phyloP scores from a whole-genome alignment of 2,888 invertebrate species.

The Eupithecia pulchellata region DNA sequence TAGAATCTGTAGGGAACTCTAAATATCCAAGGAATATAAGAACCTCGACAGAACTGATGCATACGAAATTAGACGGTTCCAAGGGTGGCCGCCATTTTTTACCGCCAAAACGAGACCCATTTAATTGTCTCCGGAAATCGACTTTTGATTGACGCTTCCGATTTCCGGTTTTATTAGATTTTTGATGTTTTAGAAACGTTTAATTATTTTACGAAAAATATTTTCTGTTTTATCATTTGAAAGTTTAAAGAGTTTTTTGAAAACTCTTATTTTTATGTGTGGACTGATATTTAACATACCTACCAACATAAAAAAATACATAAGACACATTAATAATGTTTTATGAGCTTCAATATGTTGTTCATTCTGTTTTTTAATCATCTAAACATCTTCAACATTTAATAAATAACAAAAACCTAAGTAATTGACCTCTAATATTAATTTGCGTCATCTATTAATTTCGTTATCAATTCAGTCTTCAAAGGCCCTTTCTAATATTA shows the following conservation, averaged over 20 bases:
- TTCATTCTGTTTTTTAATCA: too few species aligned
- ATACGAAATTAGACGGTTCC: conserved; percentile 70
- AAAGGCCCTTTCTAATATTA: conserved; percentile 6
- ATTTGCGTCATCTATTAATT: not conserved
- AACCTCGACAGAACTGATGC: conserved; percentile 57
- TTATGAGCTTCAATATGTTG: too few species aligned
- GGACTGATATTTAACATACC: not conserved
- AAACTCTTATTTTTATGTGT: not conserved
- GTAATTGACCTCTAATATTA: not conserved
- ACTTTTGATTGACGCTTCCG: conserved; percentile 58
- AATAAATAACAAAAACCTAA: not conserved
- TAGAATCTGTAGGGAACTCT: conserved; percentile 44
- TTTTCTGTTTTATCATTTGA: not conserved
- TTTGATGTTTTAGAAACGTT: conserved; percentile 4
- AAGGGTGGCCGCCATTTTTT: conserved; percentile 48
- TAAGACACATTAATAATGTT: too few species aligned
- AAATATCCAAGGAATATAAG: conserved; percentile 50
- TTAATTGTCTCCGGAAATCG: conserved; percentile 65
- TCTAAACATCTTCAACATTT: not conserved
- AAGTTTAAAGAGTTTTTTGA: not conserved
- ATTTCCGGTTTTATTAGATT: conserved; percentile 22
- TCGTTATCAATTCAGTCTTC: not conserved
- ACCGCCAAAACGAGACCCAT: conserved; percentile 55
- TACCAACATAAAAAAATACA: too few species aligned
- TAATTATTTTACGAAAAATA: not conserved